phyloP scores from a whole-genome alignment of 2,113 vertebrate species.

The Brachyistius frenatus region DNA sequence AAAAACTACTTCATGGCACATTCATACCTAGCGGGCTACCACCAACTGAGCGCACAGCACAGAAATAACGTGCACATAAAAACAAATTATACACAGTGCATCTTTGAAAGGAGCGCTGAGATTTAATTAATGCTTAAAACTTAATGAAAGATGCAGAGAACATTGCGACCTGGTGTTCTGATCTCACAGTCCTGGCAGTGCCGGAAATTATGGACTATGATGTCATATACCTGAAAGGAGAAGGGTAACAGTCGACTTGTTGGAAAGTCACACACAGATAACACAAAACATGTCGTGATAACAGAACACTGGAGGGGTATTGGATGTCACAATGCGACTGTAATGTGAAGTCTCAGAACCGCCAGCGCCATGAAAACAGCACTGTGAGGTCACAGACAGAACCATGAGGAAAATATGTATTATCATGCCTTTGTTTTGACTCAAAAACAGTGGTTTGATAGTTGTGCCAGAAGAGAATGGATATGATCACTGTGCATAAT shows the following conservation, averaged over 20 bases:
- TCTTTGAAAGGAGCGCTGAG: background rate
- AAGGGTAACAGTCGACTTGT: background rate
- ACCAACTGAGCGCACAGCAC: constrained; percentile 19
- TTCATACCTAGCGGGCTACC: constrained; percentile 41
- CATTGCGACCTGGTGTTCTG: background rate
- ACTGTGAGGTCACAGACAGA: background rate
- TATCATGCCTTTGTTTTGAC: background rate
- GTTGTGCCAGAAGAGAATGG: background rate
- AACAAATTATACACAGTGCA: constrained; percentile 28
- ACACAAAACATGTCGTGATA: too few relatives aligned
- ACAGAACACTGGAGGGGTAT: background rate
- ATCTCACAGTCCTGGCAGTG: background rate
- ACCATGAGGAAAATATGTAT: background rate
- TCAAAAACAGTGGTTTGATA: background rate
- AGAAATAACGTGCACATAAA: constrained; percentile 22
- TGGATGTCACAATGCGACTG: background rate
- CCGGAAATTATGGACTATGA: too few relatives aligned
- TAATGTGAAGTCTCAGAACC: background rate
- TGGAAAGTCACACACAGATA: constrained; percentile 15
- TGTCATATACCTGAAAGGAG: constrained; percentile 1
- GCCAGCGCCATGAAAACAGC: background rate
- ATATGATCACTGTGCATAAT: background rate
- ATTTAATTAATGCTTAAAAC: constrained; percentile 8
- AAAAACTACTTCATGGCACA: constrained; percentile 36
- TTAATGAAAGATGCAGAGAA: constrained; percentile 3